These are phyloP conservation scores for Grus americana DNA, from an alignment of 2,113 vertebrate genomes.

Conservation along the genomic window DNA sequence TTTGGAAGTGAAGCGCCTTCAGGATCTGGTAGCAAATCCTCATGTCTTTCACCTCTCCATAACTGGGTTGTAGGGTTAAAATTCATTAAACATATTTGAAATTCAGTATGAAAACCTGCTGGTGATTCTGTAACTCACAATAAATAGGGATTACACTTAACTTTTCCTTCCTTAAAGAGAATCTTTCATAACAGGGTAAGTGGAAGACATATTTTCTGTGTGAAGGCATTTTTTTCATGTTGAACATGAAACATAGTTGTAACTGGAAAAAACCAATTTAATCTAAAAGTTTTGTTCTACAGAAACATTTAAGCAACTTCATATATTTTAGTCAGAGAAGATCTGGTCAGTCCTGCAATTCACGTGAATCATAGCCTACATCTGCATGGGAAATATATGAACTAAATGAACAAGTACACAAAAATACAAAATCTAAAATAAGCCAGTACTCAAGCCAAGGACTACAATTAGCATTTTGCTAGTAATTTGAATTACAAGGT, in stretches of 20 bases:
- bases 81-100: neutral
- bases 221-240: neutral
- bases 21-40: neutral
- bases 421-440: neutral
- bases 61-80: rapidly evolving
- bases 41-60: neutral
- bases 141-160: neutral
- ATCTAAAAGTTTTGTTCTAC: neutral
- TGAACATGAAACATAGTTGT: neutral
- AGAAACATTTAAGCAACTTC: neutral
- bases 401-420: neutral
- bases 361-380: neutral
- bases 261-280: neutral
- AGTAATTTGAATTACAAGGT: neutral
- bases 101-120: rapidly evolving
- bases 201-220: rapidly evolving
- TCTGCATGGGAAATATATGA: neutral
- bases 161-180: neutral
- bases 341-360: neutral
- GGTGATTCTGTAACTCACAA: neutral
- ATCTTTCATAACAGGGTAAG: neutral
- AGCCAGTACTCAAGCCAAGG: neutral
- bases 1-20: neutral
- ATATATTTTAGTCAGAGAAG: neutral
- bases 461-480: neutral